Conservation (phyloP, 2,113 vertebrate genomes). For the Bombycilla garrulus region DNA sequence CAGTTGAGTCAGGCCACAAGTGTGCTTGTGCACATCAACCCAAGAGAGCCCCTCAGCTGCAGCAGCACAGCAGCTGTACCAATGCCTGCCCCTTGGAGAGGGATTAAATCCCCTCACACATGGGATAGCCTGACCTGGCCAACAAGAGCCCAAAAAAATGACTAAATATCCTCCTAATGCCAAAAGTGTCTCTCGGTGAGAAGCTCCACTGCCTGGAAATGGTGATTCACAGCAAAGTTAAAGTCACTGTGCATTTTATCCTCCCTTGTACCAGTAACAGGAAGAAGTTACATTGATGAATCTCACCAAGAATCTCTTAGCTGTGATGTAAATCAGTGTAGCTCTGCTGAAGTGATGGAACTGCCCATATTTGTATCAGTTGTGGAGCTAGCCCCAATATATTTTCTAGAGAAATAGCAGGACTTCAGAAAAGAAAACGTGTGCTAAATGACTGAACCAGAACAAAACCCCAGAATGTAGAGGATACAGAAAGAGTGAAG, state of each 20-base stretch:
- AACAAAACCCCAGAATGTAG: neutral
- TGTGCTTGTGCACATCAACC: neutral
- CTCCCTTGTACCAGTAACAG: neutral
- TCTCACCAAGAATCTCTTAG: neutral
- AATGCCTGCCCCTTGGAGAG: neutral
- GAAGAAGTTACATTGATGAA: neutral
- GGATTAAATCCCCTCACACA: neutral
- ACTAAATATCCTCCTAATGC: neutral
- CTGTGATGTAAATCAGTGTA: neutral
- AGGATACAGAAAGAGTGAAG: neutral
- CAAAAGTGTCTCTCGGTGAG: neutral
- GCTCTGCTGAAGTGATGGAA: neutral
- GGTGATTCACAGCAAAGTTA: neutral
- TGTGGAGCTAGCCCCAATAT: neutral
- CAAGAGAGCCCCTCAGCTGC: neutral
- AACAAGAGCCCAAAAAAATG: neutral
- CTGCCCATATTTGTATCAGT: neutral
- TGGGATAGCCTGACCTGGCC: neutral
- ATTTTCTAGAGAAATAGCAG: neutral
- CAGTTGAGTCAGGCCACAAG: neutral
- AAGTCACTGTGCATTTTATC: neutral
- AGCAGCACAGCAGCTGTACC: neutral
- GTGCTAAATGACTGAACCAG: neutral
- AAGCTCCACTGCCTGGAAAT: neutral
- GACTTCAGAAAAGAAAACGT: neutral